These are phyloP conservation scores for Centropus bengalensis DNA, from an alignment of 2,113 vertebrate species.

Conservation along the genomic window DNA sequence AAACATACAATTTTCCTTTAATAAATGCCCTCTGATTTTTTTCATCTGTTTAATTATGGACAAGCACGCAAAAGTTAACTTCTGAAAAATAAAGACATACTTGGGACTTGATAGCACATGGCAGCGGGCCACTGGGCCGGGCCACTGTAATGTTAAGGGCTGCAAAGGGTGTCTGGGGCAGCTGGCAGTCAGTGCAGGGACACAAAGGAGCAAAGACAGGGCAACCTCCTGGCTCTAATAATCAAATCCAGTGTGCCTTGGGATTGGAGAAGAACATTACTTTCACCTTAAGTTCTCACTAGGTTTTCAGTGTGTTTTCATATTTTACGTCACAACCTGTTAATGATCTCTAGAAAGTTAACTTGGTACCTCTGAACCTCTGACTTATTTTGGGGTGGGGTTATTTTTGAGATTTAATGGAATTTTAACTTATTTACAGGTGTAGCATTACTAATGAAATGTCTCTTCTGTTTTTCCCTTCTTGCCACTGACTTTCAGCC, in stretches of 20 bases:
- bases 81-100: background rate
- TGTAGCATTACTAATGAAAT: background rate
- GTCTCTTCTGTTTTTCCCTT: background rate
- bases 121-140: rapidly evolving
- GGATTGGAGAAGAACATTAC: rapidly evolving
- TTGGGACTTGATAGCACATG: rapidly evolving
- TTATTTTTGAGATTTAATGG: background rate
- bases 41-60: background rate
- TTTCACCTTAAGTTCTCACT: background rate
- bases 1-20: rapidly evolving
- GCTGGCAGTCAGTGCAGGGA: rapidly evolving
- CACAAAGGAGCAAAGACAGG: background rate
- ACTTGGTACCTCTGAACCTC: background rate
- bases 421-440: background rate
- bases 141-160: rapidly evolving
- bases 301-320: background rate
- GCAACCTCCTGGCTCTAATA: background rate
- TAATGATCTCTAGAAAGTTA: background rate
- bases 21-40: background rate
- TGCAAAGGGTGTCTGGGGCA: no score
- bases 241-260: rapidly evolving
- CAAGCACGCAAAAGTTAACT: background rate
- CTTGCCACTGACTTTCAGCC: rapidly evolving
- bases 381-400: rapidly evolving
- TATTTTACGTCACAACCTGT: background rate